Base-by-base conservation (phyloP, 2,797 vertebrate species). In the Spondyliosoma cantharus region DNA sequence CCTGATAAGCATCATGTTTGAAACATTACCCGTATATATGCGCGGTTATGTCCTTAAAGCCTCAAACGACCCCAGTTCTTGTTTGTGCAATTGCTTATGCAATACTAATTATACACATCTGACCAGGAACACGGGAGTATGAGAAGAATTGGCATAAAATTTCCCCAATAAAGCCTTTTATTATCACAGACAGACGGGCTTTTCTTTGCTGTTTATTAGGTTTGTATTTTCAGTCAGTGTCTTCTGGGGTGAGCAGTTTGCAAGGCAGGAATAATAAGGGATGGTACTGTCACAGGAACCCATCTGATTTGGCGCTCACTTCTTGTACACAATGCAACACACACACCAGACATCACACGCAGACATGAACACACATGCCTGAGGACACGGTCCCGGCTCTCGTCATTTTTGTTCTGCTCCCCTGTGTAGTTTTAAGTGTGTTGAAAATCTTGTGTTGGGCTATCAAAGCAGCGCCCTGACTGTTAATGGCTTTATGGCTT, bases 21-120 rank as follows among this genome's bases (percentile, higher is more conserved):
- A 68, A 71, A 59, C 68, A 20, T 69, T 56, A 74, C 77, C 24
- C 27, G 61, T 42, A 61, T 49, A 54, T 65, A 48, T 57, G 45
- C 46, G 24, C 4, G 5, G 29, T 64, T 15, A 15, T 71, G 45
- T 32, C 53, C 22, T 24, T 43, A 81, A 74, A 84, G 56, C 83
- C 90, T 87, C 29, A 74, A 66, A 76, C 85, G 74, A 83, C 81
- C 85, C 78, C 5, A 5, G 24, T 43, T 81, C 77, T 83, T 90
- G 85, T 90, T 90, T 92, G 74, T 80, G 69, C 63, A 42, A 50
- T 84, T 67, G 61, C 80, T 89, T 86, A 67, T 90, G 78, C 74
- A 85, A 76, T 76, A 64, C 71, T 90, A 90, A 91, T 91, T 83
- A 81, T 66, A 71, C 88, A 91, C 91, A 91, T 93, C 90, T 93